phyloP scores from a whole-genome alignment of 2,113 vertebrate species.

The Daphoenositta chrysoptera region DNA sequence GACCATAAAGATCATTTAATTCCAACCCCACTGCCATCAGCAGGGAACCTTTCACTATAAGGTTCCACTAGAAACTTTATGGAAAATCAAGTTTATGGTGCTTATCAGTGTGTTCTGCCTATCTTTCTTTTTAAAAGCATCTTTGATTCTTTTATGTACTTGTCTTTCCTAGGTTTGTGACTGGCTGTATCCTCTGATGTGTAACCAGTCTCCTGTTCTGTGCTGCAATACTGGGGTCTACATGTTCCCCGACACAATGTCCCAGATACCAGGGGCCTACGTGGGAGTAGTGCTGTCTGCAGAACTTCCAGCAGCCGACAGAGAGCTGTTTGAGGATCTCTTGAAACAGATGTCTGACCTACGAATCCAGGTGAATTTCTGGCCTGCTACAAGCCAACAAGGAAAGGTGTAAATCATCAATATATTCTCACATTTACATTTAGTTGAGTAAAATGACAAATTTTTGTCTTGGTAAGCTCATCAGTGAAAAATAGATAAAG shows the following conservation, averaged over 20 bases:
- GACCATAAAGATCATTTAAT: neutral
- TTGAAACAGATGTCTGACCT: slow-evolving; percentile 93
- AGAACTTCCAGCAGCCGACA: slow-evolving; percentile 83
- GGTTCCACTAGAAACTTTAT: neutral
- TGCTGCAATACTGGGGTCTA: slow-evolving; percentile 91
- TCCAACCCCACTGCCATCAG: fast-evolving
- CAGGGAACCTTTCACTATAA: neutral
- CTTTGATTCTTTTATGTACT: neutral
- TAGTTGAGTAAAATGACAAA: neutral
- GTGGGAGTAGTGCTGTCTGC: slow-evolving; percentile 94
- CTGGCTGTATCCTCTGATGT: slow-evolving; percentile 94
- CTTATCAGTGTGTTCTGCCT: neutral
- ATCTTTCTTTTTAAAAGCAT: neutral
- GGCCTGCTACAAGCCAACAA: neutral
- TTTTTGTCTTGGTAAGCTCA: neutral
- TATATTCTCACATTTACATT: neutral
- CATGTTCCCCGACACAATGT: slow-evolving; percentile 96
- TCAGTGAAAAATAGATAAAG: neutral
- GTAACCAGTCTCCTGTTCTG: slow-evolving; percentile 85
- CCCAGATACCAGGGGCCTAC: slow-evolving; percentile 83
- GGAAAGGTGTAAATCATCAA: neutral
- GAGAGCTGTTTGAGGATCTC: slow-evolving; percentile 87
- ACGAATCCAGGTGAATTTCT: slow-evolving; percentile 83
- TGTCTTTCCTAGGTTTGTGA: slow-evolving; percentile 85
- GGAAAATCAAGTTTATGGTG: neutral